Conservation (phyloP, 2,888 invertebrate species). For the Eledone cirrhosa region DNA sequence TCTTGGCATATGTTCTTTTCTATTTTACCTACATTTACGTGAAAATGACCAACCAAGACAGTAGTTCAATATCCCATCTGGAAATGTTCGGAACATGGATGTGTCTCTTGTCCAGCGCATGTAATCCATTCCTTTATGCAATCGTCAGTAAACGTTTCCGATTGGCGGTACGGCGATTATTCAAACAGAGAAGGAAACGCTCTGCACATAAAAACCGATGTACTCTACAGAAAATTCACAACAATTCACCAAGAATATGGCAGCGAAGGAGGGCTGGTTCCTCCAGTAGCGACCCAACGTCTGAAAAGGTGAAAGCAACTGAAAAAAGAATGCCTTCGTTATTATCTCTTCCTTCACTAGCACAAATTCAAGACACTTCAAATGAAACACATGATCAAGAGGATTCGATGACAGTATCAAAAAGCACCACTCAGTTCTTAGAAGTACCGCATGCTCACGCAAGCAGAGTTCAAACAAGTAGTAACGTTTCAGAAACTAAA, state of each 20-base stretch:
- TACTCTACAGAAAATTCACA: neutral
- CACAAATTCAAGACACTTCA: neutral
- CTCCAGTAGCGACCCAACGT: conserved; percentile 17
- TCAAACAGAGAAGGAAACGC: neutral
- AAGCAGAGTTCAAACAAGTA: neutral
- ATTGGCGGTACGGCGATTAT: neutral
- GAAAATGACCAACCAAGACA: conserved; percentile 6
- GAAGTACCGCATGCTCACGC: neutral
- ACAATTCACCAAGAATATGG: neutral
- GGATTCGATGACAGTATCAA: neutral
- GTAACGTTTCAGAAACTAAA: neutral
- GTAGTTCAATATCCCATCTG: conserved; percentile 13
- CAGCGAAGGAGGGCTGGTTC: neutral
- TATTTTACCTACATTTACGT: conserved; percentile 36
- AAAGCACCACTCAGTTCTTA: neutral
- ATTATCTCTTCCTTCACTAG: neutral
- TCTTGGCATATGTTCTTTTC: conserved; percentile 34
- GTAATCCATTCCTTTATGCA: conserved; percentile 43
- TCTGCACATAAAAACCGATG: neutral
- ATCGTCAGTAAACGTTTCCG: conserved; percentile 41
- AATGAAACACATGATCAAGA: neutral
- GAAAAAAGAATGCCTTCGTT: conserved; percentile 4
- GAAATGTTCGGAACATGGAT: conserved; percentile 33
- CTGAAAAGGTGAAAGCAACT: neutral
- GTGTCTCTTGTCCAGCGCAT: conserved; percentile 32